Conservation (phyloP, 2,888 invertebrate genomes). For the Drosophila lutescens region DNA sequence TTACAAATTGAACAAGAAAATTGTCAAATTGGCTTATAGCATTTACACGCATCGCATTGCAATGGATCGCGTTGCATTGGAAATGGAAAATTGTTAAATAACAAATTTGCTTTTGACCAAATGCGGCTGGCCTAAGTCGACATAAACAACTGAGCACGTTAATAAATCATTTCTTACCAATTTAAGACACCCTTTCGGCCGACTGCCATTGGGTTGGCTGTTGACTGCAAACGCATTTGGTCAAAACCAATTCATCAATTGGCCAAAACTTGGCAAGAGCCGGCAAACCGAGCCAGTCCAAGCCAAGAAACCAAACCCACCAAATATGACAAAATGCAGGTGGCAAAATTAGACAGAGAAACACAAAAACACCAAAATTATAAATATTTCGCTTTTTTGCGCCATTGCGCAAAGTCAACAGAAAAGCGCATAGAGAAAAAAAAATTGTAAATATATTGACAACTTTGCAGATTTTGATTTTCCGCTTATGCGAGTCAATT, state of each 20-base stretch:
- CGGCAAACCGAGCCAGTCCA: slow-evolving; percentile 40
- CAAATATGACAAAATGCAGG: slow-evolving; percentile 78
- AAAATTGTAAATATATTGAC: slow-evolving; percentile 26
- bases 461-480: slow-evolving; percentile 39
- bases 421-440: slow-evolving; percentile 32
- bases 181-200: slow-evolving; percentile 67
- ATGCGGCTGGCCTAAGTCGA: slow-evolving; percentile 54
- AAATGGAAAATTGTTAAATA: slow-evolving; percentile 66
- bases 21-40: slow-evolving; percentile 45
- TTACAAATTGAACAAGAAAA: slow-evolving; percentile 48
- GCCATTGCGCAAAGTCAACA: slow-evolving; percentile 38
- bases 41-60: slow-evolving; percentile 67
- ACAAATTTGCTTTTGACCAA: slow-evolving; percentile 70
- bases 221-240: slow-evolving; percentile 64
- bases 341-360: slow-evolving; percentile 78
- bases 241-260: slow-evolving; percentile 77
- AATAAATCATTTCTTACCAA: slow-evolving; percentile 77
- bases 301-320: slow-evolving; percentile 47
- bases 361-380: slow-evolving; percentile 51
- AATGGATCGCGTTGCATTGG: slow-evolving; percentile 50
- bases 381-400: slow-evolving; percentile 45
- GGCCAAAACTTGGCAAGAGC: slow-evolving; percentile 55
- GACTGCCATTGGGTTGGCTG: slow-evolving; percentile 57
- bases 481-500: slow-evolving; percentile 35
- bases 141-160: slow-evolving; percentile 73